A percentile compares a stretch with the other conserved stretches of the same genome.
Evolutionary conservation across 1,140 invertebrate genomes (phyloP).

Genomic region (Heliconius melpomene): DNA sequence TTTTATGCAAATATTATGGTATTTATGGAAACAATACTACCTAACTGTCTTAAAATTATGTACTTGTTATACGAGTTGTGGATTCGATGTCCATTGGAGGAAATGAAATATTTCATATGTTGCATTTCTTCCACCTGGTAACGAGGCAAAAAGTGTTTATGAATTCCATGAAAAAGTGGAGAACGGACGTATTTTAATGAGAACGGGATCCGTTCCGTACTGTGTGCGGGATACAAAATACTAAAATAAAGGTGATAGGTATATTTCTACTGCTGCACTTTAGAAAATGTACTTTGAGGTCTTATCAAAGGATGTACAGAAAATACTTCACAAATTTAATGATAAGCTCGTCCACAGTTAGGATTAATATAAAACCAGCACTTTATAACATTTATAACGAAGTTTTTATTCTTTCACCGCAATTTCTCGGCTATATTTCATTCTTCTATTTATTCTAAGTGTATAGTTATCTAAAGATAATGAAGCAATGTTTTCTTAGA

Average conservation of each 20-base stretch:
- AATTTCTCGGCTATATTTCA: conserved; percentile 29
- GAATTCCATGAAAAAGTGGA: no score
- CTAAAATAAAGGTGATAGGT: no score
- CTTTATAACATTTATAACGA: conserved; percentile 41
- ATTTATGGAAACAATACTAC: neutral
- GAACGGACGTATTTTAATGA: no score
- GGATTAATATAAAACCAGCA: conserved; percentile 39
- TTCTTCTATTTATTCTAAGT: conserved; percentile 26
- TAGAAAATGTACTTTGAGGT: no score
- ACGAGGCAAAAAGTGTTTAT: no score
- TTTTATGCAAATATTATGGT: neutral
- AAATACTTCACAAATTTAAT: conserved; percentile 35
- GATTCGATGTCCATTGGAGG: no score
- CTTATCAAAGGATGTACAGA: conserved; percentile 18
- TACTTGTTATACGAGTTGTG: neutral
- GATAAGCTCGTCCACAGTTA: conserved; percentile 26
- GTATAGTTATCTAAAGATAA: conserved; percentile 25
- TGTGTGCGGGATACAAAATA: no score
- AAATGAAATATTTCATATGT: no score
- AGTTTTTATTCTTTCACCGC: conserved; percentile 35
- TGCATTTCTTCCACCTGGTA: no score
- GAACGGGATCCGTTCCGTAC: no score
- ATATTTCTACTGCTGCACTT: no score
- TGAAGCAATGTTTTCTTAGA: neutral
- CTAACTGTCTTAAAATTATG: neutral